Percentiles rank a stretch among this genome's conserved stretches.
Evolutionary conservation across 2,797 vertebrate genomes (phyloP).

Genomic region (Labeo calbasu): DNA sequence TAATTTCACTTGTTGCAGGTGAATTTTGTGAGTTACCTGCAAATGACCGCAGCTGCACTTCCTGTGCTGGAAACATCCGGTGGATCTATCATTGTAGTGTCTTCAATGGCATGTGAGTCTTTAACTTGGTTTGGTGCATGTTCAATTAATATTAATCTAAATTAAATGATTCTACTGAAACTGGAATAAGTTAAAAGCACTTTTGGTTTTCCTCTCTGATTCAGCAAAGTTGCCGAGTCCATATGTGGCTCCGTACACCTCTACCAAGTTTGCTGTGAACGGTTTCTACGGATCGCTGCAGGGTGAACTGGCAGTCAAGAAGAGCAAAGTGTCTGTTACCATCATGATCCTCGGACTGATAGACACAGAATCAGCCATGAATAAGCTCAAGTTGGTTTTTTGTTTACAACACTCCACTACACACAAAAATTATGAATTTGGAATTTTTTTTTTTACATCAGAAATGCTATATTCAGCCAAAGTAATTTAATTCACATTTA

Average conservation of each 20-base stretch:
- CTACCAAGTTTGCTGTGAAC: slow-evolving; percentile 73
- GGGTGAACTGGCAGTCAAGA: slow-evolving; percentile 72
- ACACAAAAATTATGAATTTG: no score
- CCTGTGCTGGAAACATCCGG: slow-evolving; percentile 65
- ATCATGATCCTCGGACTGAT: slow-evolving; percentile 73
- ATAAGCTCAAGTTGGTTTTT: slow-evolving; percentile 66
- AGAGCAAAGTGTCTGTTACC: slow-evolving; percentile 68
- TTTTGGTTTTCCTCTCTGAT: neutral
- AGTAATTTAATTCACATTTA: neutral
- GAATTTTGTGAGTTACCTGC: slow-evolving; percentile 72
- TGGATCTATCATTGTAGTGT: slow-evolving; percentile 71
- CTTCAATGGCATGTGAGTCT: slow-evolving; percentile 60
- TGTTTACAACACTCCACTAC: neutral
- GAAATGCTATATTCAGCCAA: neutral
- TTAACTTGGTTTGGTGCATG: neutral
- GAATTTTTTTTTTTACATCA: neutral
- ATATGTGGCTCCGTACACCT: slow-evolving; percentile 70
- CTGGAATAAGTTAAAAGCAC: neutral
- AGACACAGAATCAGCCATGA: slow-evolving; percentile 66
- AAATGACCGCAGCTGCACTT: slow-evolving; percentile 65
- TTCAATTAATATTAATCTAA: neutral
- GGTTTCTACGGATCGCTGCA: slow-evolving; percentile 72
- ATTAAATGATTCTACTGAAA: neutral
- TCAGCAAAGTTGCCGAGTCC: slow-evolving; percentile 72
- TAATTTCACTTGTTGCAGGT: slow-evolving; percentile 62